phyloP scores from a whole-genome alignment of 1,140 invertebrate species.

The Eupristina koningsbergeri region DNA sequence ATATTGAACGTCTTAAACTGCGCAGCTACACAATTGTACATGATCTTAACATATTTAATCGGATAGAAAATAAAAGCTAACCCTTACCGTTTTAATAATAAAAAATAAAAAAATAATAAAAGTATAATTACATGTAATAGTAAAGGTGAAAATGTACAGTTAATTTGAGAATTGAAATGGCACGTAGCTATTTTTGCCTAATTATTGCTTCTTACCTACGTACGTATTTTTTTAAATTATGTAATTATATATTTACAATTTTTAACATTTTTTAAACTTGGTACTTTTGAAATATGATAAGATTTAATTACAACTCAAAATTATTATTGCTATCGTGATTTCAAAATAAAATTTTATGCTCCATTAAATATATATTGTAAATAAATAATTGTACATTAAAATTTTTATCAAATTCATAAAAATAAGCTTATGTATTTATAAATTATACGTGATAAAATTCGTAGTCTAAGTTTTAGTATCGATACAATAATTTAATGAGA shows the following conservation, averaged over 20 bases:
- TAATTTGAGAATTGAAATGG: not conserved
- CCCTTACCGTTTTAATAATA: slow-evolving; percentile 2
- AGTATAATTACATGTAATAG: not conserved
- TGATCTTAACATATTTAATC: slow-evolving; percentile 61
- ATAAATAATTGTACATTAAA: slow-evolving; percentile 16
- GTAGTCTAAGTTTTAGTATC: slow-evolving; percentile 33
- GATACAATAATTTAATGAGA: slow-evolving; percentile 16
- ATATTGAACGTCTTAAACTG: slow-evolving; percentile 59
- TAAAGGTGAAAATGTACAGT: not conserved
- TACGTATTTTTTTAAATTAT: slow-evolving; percentile 14
- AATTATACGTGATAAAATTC: slow-evolving; percentile 15
- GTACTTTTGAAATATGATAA: not conserved
- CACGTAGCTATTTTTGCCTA: not conserved
- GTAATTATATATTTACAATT: not conserved
- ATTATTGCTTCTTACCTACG: not conserved
- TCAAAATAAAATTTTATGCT: slow-evolving; percentile 15
- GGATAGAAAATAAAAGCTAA: not conserved
- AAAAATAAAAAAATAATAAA: not conserved
- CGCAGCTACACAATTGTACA: slow-evolving; percentile 67
- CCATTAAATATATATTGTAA: slow-evolving; percentile 20
- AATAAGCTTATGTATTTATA: slow-evolving; percentile 23
- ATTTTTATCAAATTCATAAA: slow-evolving; percentile 5
- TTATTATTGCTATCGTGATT: not conserved
- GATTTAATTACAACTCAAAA: not conserved
- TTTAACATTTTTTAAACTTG: not conserved